Conservation (phyloP, 2,888 invertebrate genomes). For the Pristionchus exspectatus region DNA sequence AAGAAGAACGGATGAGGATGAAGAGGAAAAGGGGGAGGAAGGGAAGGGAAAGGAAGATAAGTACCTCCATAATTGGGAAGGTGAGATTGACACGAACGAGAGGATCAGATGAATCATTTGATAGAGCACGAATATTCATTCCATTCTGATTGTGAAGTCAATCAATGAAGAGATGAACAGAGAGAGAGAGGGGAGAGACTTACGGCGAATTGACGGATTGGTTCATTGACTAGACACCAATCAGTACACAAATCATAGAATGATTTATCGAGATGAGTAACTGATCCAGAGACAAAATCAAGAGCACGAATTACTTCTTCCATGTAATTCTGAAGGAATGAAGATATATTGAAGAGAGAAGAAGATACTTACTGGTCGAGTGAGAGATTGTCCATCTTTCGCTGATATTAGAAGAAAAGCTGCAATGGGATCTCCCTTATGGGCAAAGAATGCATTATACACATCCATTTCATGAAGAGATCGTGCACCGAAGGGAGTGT, state of each 20-base stretch:
- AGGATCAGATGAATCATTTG: conserved; percentile 36
- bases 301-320: conserved; percentile 69
- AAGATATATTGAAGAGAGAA: not conserved
- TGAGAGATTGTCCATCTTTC: conserved; percentile 56
- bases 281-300: conserved; percentile 66
- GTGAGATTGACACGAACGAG: conserved; percentile 64
- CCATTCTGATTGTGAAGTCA: conserved; percentile 73
- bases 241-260: conserved; percentile 73
- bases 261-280: conserved; percentile 64
- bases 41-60: not conserved
- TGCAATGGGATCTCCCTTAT: conserved; percentile 70
- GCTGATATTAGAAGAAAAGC: conserved; percentile 71
- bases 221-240: conserved; percentile 75
- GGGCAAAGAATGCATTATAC: conserved; percentile 68
- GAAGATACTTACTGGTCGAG: conserved; percentile 23
- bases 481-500: conserved; percentile 73
- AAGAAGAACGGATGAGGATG: not conserved
- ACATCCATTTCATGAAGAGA: conserved; percentile 69
- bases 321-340: conserved; percentile 59
- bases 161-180: not conserved
- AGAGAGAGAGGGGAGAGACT: conserved; percentile 44
- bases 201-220: conserved; percentile 72
- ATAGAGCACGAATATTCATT: conserved; percentile 58
- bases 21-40: not conserved
- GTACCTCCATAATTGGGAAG: conserved; percentile 72